These are phyloP conservation scores for Hypsibius dujardini DNA, from an alignment of 1,140 invertebrate genomes.

Conservation along the genomic window DNA sequence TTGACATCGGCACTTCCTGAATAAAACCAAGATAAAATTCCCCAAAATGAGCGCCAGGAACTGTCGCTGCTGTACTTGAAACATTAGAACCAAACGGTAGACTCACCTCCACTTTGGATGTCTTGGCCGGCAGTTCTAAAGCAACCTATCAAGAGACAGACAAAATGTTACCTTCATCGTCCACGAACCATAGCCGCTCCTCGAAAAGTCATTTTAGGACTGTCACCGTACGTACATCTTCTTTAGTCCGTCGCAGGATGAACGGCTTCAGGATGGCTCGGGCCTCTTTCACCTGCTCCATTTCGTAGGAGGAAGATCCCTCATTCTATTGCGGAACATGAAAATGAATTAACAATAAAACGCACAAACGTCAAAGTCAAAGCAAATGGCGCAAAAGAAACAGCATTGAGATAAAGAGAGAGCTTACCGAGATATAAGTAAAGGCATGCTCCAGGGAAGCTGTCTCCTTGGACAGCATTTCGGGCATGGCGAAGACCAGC, in stretches of 20 bases:
- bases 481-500: constrained; percentile 83
- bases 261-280: constrained; percentile 92
- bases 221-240: no score
- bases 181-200: no score
- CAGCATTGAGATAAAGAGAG: not conserved
- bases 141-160: no score
- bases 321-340: constrained; percentile 28
- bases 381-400: not conserved
- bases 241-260: constrained; percentile 69
- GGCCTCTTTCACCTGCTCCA: constrained; percentile 69
- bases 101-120: constrained; percentile 46
- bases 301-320: constrained; percentile 42
- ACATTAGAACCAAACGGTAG: no score
- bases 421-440: constrained; percentile 36
- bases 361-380: not conserved
- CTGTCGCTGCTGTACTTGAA: no score
- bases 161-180: no score
- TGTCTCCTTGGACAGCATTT: constrained; percentile 71
- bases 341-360: constrained; percentile 20
- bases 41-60: no score
- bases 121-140: constrained; percentile 49
- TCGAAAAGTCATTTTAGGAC: no score
- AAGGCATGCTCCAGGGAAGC: constrained; percentile 73
- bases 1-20: constrained; percentile 45
- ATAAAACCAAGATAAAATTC: no score